These are phyloP conservation scores for Microtus richardsoni DNA, from an alignment of 2,113 vertebrate species.

Conservation along the genomic window DNA sequence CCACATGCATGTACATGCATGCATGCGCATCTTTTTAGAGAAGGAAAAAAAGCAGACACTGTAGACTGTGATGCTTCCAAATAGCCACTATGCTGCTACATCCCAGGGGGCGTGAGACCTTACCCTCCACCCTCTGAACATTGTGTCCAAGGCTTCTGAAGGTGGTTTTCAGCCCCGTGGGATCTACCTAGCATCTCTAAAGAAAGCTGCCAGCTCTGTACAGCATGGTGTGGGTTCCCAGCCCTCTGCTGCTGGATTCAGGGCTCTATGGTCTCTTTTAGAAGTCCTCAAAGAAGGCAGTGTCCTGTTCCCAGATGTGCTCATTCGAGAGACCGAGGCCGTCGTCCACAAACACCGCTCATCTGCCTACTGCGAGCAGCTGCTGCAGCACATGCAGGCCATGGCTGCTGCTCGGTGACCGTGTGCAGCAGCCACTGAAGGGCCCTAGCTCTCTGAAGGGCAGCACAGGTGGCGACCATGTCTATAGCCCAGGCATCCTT, in stretches of 20 bases:
- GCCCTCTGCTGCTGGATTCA: not conserved
- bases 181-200: not conserved
- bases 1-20: not conserved
- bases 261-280: conserved; percentile 79
- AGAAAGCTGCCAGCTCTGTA: not conserved
- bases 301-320: conserved; percentile 85
- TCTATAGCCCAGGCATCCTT: rapidly evolving
- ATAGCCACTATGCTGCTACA: not conserved
- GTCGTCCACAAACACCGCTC: conserved; percentile 91
- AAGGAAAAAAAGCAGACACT: not conserved
- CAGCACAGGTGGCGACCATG: not conserved
- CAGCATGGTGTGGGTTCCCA: not conserved
- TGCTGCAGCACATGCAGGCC: conserved; percentile 89
- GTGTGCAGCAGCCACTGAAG: not conserved
- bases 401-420: conserved; percentile 17
- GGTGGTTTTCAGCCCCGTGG: not conserved
- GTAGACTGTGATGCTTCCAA: not conserved
- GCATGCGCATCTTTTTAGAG: not conserved
- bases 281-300: conserved; percentile 93
- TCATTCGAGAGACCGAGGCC: conserved; percentile 88
- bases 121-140: not conserved
- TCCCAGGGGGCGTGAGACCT: not conserved
- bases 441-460: not conserved
- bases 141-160: not conserved
- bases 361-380: conserved; percentile 87